Conservation (phyloP, 2,797 vertebrate species). For the Pempheris klunzingeri region DNA sequence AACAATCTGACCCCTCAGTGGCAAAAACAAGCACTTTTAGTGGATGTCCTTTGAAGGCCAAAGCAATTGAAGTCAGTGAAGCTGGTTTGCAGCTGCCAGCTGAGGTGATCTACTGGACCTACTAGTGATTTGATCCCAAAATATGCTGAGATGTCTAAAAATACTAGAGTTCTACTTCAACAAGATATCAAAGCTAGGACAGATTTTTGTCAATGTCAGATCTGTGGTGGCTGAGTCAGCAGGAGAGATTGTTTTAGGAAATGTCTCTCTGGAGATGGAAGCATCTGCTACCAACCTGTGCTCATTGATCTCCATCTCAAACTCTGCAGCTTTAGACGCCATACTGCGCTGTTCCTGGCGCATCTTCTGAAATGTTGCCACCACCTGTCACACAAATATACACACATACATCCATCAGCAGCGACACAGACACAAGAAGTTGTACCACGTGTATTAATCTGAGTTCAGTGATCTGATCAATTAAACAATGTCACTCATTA, state of each 20-base stretch:
- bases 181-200: neutral
- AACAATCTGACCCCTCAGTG: too few species aligned
- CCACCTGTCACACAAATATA: constrained; percentile 84
- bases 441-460: neutral
- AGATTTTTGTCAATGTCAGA: neutral
- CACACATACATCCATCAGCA: neutral
- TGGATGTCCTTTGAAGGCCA: too few species aligned
- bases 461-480: too few species aligned
- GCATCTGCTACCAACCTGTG: constrained; percentile 85
- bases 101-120: too few species aligned
- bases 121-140: too few species aligned
- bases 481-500: too few species aligned
- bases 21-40: too few species aligned
- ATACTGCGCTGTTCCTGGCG: constrained; percentile 93
- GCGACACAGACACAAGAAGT: neutral
- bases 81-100: too few species aligned
- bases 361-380: constrained; percentile 93
- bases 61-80: too few species aligned
- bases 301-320: constrained; percentile 96
- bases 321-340: constrained; percentile 92
- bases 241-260: neutral
- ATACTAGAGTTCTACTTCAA: too few species aligned
- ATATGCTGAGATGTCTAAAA: too few species aligned
- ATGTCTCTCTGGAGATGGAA: neutral
- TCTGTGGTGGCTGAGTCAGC: neutral